phyloP scores from a whole-genome alignment of 2,113 vertebrate genomes.

The Neotragus moschatus region DNA sequence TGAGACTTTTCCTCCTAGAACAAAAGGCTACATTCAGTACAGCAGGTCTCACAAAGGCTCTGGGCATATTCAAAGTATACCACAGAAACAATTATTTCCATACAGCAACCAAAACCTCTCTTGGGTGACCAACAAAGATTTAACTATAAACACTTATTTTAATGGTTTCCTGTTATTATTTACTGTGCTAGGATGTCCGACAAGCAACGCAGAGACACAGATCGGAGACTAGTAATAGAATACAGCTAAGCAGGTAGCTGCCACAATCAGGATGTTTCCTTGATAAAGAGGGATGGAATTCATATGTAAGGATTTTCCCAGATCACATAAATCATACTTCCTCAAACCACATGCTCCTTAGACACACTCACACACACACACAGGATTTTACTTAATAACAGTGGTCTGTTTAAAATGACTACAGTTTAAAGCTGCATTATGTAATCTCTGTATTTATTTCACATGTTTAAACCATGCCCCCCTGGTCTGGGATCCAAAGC shows the following conservation, averaged over 20 bases:
- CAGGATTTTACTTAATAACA: constrained; percentile 58
- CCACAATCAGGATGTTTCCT: not conserved
- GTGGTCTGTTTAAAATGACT: constrained; percentile 63
- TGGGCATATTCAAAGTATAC: not conserved
- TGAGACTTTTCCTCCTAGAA: not conserved
- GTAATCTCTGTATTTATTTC: constrained; percentile 38
- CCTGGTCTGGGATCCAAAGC: constrained; percentile 62
- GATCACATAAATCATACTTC: constrained; percentile 55
- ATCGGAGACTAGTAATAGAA: not conserved
- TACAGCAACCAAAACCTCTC: not conserved
- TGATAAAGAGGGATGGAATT: constrained; percentile 39
- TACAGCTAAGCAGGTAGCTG: not conserved
- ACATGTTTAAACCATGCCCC: constrained; percentile 21
- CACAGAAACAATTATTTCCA: not conserved
- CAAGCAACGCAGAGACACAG: not conserved
- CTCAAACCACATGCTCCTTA: constrained; percentile 30
- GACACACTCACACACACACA: not conserved
- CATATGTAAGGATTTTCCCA: constrained; percentile 53
- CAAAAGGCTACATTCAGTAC: not conserved
- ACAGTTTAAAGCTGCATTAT: constrained; percentile 36
- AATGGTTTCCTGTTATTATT: constrained; percentile 20
- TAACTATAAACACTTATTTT: not conserved
- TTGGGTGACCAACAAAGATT: not conserved
- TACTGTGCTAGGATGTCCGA: not conserved
- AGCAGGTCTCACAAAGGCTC: not conserved